Conservation (phyloP, 2,113 vertebrate species). For the Cyprinus carpio region DNA sequence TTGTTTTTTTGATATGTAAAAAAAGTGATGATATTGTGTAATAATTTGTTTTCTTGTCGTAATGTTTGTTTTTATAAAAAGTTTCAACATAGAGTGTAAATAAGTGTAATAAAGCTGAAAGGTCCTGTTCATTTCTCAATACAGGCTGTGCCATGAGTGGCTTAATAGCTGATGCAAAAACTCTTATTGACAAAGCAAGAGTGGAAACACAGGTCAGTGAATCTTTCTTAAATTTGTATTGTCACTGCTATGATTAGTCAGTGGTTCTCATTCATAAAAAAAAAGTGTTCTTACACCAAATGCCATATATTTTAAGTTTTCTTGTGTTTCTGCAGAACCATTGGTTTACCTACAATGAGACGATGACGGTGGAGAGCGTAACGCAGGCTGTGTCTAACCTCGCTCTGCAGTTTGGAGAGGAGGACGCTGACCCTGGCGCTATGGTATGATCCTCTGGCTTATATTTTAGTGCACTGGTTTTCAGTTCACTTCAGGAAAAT, state of each 20-base stretch:
- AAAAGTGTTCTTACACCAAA: not conserved
- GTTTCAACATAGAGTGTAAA: too few species aligned
- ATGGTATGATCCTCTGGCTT: constrained; percentile 78
- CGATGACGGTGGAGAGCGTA: constrained; percentile 97
- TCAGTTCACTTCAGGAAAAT: not conserved
- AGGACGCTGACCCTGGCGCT: constrained; percentile 95
- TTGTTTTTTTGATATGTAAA: too few species aligned
- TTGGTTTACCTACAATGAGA: constrained; percentile 99
- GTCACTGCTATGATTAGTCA: too few species aligned
- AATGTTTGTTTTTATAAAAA: too few species aligned
- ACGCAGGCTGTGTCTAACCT: constrained; percentile 98
- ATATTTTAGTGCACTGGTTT: not conserved
- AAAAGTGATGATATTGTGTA: too few species aligned
- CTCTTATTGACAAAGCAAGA: constrained; percentile 97
- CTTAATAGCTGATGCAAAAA: constrained; percentile 98
- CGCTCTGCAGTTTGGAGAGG: constrained; percentile 96
- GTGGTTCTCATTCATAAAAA: not conserved
- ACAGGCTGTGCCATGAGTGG: constrained; percentile 98
- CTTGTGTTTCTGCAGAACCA: constrained; percentile 83
- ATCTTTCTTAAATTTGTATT: not conserved
- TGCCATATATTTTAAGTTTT: not conserved
- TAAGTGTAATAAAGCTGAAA: not conserved
- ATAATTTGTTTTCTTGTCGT: too few species aligned
- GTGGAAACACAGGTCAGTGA: constrained; percentile 94
- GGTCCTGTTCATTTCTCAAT: constrained; percentile 46